A percentile compares a stretch with the other conserved stretches of the same genome.
Conservation (phyloP, 2,797 vertebrate species). For the Amblyopsis hoosieri region DNA sequence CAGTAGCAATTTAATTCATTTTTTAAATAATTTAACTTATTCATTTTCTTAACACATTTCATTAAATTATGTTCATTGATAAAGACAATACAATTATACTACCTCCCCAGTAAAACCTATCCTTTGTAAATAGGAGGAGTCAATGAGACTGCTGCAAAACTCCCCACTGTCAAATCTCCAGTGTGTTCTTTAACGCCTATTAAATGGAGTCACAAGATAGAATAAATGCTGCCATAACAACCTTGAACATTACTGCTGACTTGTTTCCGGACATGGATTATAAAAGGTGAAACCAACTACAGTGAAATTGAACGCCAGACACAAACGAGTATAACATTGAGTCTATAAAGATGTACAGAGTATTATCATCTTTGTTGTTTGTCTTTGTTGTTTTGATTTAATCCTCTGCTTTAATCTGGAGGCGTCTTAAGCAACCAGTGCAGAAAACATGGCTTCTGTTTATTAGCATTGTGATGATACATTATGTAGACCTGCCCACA, state of each 20-base stretch:
- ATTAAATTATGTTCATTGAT: too few species aligned
- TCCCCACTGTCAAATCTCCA: slow-evolving; percentile 8
- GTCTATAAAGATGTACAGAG: not conserved
- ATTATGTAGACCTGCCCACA: slow-evolving; percentile 26
- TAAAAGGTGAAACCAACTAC: not conserved
- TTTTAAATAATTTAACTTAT: too few species aligned
- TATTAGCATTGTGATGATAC: slow-evolving; percentile 14
- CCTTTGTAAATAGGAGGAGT: slow-evolving; percentile 19
- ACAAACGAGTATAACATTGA: not conserved
- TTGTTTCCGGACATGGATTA: not conserved
- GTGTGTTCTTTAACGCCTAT: not conserved
- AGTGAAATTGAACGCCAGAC: not conserved
- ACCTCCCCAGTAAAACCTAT: slow-evolving; percentile 10
- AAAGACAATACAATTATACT: slow-evolving; percentile 12
- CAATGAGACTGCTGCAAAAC: slow-evolving; percentile 20
- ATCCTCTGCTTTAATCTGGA: slow-evolving; percentile 3
- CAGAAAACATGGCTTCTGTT: slow-evolving; percentile 14
- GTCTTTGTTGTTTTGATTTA: slow-evolving; percentile 9
- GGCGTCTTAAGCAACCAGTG: slow-evolving; percentile 9
- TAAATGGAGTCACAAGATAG: slow-evolving; percentile 11
- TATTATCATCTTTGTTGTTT: slow-evolving; percentile 10
- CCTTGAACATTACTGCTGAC: slow-evolving; percentile 4
- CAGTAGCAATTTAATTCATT: too few species aligned
- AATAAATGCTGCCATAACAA: not conserved
- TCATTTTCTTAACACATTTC: too few species aligned